Conservation (phyloP, 2,797 vertebrate genomes). For the Megalops cyprinoides region DNA sequence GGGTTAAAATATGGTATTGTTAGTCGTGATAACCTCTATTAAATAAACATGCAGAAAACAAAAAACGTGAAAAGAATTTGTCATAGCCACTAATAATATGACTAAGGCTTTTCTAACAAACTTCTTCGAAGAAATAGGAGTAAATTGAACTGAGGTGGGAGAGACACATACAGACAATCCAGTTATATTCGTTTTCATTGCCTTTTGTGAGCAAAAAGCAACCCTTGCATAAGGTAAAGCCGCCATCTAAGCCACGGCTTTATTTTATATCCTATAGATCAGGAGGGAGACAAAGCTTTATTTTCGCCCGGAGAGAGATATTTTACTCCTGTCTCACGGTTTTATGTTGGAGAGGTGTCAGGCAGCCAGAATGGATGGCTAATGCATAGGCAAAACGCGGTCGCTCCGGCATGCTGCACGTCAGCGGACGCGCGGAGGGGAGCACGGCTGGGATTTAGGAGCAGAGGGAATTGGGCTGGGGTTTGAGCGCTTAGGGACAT, state of each 20-base stretch:
- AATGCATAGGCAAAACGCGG: conserved; percentile 97
- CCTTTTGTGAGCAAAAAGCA: conserved; percentile 87
- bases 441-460: conserved; percentile 78
- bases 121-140: conserved; percentile 50
- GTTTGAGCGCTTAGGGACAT: conserved; percentile 64
- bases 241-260: conserved; percentile 92
- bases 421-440: conserved; percentile 81
- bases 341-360: conserved; percentile 99
- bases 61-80: too few species aligned
- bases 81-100: too few species aligned
- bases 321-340: conserved; percentile 98
- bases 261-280: conserved; percentile 99
- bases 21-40: too few species aligned
- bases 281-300: conserved; percentile 99
- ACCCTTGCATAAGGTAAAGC: conserved; percentile 89
- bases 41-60: too few species aligned
- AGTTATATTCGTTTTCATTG: conserved; percentile 92
- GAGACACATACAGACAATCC: conserved; percentile 66
- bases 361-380: conserved; percentile 94
- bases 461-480: conserved; percentile 79
- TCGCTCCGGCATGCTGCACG: conserved; percentile 89
- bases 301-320: conserved; percentile 99
- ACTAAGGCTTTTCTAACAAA: conserved; percentile 55
- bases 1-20: too few species aligned
- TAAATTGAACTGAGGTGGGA: conserved; percentile 51